phyloP scores from a whole-genome alignment of 2,888 invertebrate genomes.

The Drosophila borealis region DNA sequence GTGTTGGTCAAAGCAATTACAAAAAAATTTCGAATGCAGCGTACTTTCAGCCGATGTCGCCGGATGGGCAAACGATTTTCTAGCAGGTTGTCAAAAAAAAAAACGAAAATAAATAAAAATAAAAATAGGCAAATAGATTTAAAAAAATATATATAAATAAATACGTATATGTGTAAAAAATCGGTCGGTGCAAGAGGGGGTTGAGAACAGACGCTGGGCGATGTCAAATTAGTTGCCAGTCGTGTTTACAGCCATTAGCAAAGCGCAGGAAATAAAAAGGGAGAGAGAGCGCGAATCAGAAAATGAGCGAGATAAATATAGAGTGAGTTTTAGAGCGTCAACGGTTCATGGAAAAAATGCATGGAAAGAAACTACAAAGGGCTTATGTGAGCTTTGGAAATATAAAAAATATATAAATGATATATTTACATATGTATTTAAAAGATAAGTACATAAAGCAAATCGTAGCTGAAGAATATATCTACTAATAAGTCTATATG shows the following conservation, averaged over 20 bases:
- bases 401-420: conserved; percentile 8
- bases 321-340: conserved; percentile 12
- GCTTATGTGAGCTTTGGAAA: conserved; percentile 4
- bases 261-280: not conserved
- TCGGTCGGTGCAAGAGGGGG: conserved; percentile 7
- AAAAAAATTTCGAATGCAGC: conserved; percentile 48
- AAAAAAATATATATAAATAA: conserved; percentile 22
- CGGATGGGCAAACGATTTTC: conserved; percentile 27
- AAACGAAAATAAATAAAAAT: conserved; percentile 27
- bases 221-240: conserved; percentile 70
- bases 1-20: conserved; percentile 73
- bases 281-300: not conserved
- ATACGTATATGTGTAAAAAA: conserved; percentile 13
- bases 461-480: not conserved
- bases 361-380: not conserved
- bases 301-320: not conserved
- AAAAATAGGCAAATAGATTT: conserved; percentile 32
- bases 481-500: not conserved
- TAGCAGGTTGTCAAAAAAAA: conserved; percentile 15
- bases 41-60: conserved; percentile 38
- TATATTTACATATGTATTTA: conserved; percentile 4
- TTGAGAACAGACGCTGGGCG: conserved; percentile 21
- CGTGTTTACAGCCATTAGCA: conserved; percentile 47
- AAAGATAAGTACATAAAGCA: not conserved
- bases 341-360: conserved; percentile 4